These are phyloP conservation scores for Thysanoteuthis rhombus DNA, from an alignment of 2,888 invertebrate genomes.

Conservation along the genomic window DNA sequence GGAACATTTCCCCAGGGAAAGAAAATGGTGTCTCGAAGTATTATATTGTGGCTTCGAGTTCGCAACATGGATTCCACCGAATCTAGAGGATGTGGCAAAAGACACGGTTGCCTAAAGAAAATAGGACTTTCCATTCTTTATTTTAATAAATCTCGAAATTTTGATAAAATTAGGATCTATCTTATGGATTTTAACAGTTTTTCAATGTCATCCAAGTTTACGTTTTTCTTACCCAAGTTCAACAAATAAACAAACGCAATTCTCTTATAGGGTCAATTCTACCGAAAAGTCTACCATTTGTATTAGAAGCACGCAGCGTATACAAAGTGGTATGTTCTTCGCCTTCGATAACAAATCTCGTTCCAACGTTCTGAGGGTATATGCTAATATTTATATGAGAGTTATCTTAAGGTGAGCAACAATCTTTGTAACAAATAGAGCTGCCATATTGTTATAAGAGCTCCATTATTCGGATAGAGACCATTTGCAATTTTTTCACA, in stretches of 20 bases:
- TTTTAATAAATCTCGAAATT: neutral
- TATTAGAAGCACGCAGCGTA: neutral
- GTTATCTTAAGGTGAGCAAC: neutral
- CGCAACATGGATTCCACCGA: too few relatives aligned
- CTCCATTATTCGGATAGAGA: too few relatives aligned
- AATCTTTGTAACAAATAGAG: too few relatives aligned
- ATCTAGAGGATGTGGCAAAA: too few relatives aligned
- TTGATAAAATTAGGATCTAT: neutral
- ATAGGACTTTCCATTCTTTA: neutral
- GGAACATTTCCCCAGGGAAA: too few relatives aligned
- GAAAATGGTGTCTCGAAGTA: too few relatives aligned
- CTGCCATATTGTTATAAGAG: too few relatives aligned
- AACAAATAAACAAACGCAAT: neutral
- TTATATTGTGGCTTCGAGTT: too few relatives aligned
- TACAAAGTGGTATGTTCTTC: neutral
- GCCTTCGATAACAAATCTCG: neutral
- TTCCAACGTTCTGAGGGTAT: neutral
- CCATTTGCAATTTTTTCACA: too few relatives aligned
- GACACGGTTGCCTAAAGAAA: neutral
- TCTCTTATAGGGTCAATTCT: neutral
- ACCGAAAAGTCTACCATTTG: neutral
- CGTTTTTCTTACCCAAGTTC: neutral
- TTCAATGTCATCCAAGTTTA: neutral
- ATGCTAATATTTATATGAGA: neutral
- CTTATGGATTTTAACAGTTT: neutral